These are phyloP conservation scores for Oceanodroma tethys DNA, from an alignment of 2,113 vertebrate genomes.

Conservation along the genomic window DNA sequence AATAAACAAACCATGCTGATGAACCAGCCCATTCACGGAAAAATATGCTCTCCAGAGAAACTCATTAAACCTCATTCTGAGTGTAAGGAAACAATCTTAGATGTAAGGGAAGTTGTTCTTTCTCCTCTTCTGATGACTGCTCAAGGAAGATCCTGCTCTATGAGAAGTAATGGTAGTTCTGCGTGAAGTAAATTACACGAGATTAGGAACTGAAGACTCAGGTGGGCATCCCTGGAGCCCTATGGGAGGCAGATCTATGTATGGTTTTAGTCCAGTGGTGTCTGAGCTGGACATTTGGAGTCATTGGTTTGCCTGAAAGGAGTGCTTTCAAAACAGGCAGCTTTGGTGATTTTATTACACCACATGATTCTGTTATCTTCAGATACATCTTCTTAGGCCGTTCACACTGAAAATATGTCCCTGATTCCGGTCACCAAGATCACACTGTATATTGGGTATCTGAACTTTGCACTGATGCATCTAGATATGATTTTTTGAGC, in stretches of 20 bases:
- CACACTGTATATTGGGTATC: not conserved
- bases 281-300: not conserved
- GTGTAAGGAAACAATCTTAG: not conserved
- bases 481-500: not conserved
- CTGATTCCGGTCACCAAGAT: not conserved
- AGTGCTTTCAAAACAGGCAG: not conserved
- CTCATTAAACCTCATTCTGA: not conserved
- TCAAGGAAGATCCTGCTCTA: not conserved
- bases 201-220: not conserved
- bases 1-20: not conserved
- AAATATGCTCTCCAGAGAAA: not conserved
- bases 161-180: accelerated
- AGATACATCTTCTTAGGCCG: not conserved
- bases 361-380: not conserved
- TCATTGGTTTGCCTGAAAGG: not conserved
- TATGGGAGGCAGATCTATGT: not conserved
- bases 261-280: not conserved
- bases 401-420: not conserved
- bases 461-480: not conserved
- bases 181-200: not conserved
- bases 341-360: not conserved
- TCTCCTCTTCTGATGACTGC: not conserved
- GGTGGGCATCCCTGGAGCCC: not conserved
- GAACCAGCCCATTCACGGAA: not conserved
- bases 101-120: not conserved